These are phyloP conservation scores for Tholera decimalis DNA, from an alignment of 2,888 invertebrate genomes.

Conservation along the genomic window DNA sequence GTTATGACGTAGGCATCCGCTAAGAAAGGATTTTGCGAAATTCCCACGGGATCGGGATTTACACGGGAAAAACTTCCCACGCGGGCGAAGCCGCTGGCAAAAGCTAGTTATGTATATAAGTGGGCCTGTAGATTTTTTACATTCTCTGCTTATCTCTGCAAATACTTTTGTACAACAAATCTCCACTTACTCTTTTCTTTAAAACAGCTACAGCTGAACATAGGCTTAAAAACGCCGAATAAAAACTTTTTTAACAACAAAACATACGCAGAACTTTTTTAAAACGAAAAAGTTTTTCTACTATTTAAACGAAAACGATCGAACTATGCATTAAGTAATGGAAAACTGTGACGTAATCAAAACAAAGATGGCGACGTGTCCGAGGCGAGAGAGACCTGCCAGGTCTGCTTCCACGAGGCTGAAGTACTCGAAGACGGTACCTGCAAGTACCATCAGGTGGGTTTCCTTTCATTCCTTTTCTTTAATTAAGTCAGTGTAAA, in stretches of 20 bases:
- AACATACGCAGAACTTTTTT: conserved; percentile 62
- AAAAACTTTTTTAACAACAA: conserved; percentile 14
- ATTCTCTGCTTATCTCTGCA: background rate
- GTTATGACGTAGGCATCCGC: too few relatives aligned
- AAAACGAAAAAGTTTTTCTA: conserved; percentile 57
- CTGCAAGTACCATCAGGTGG: conserved; percentile 85
- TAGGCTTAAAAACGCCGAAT: conserved; percentile 43
- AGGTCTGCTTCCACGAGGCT: conserved; percentile 82
- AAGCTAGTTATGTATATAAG: too few relatives aligned
- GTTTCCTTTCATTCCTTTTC: too few relatives aligned
- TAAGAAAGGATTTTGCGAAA: too few relatives aligned
- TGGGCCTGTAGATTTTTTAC: too few relatives aligned
- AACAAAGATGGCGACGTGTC: conserved; percentile 82
- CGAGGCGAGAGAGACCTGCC: conserved; percentile 80
- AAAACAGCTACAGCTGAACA: conserved; percentile 56
- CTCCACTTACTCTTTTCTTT: conserved; percentile 11
- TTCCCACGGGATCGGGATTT: too few relatives aligned
- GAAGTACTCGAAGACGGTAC: conserved; percentile 87
- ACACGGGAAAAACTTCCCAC: too few relatives aligned
- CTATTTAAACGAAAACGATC: conserved; percentile 44
- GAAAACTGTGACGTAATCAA: conserved; percentile 58
- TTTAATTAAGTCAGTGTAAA: too few relatives aligned
- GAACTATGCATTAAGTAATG: conserved; percentile 54
- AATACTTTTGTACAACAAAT: conserved; percentile 9
- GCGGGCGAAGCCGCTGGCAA: too few relatives aligned